Evolutionary conservation across 2,888 invertebrate species (phyloP), one percentile per base, ranked within the genome.

Genomic region (Pocota personata): DNA sequence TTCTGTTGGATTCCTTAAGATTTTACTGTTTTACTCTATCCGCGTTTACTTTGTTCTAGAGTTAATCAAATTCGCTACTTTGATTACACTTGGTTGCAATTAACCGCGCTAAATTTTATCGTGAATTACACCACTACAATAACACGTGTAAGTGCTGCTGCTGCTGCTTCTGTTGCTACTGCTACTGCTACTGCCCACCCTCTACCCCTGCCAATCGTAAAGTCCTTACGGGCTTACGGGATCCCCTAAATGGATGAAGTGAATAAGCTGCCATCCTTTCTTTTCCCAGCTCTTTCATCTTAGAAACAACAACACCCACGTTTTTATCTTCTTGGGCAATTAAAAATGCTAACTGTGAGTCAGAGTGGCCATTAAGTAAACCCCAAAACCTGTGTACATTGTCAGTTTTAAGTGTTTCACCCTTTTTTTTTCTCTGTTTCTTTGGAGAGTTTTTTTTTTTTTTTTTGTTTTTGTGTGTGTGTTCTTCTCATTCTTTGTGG

Each of bases 311-410:
- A 75, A 82, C 62, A 79, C 55, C 84, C 80, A 80, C 40, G 50
- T 69, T 78, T 76, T 71, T 80, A 76, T 80, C 71, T 76, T 82
- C 32, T 46, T 37, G 76, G 62, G 72, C 86, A 86, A 86, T 86
- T 86, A 86, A 86, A 86, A 82, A 86, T 82, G 86, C 82, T 86
- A 82, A 86, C 86, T 86, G 76, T 86, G 71, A 86, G 86, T 80
- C 86, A 77, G 82, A 86, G 82, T 86, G 82, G 77, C 80, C 82
- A 82, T 86, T 86, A 86, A 86, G 82, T 57, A 82, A 86, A 86
- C 76, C 86, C 86, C 76, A 82, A 82, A 82, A 86, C 86, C 86
- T 86, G 86, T 86, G 82, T 86, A 86, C 82, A 82, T 86, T 86
- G 86, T 86, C 86, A 80, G 86, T 86, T 77, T 86, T 86, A 86